A percentile compares a stretch with the other conserved stretches of the same genome.
These are phyloP conservation scores for Chaenodraco wilsoni DNA, from an alignment of 2,797 vertebrate species.

Conservation along the genomic window DNA sequence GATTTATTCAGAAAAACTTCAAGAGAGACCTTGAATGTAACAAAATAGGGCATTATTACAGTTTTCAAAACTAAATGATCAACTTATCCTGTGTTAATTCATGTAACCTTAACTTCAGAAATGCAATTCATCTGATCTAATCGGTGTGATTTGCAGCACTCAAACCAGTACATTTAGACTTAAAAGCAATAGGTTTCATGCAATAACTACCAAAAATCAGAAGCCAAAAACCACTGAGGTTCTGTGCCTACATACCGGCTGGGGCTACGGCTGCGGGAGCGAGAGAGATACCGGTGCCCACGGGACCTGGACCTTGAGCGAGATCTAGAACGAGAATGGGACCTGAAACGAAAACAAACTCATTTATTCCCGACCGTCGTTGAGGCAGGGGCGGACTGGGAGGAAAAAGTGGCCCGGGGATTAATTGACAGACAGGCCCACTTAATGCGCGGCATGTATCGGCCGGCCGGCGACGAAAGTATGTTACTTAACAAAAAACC, in stretches of 20 bases:
- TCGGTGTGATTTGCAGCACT: background rate
- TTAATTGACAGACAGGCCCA: too few relatives aligned
- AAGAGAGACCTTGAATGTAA: too few relatives aligned
- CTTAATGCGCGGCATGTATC: too few relatives aligned
- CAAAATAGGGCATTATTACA: background rate
- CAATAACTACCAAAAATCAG: background rate
- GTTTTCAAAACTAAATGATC: background rate
- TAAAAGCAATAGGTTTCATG: background rate
- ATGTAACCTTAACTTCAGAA: too few relatives aligned
- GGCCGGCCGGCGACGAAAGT: too few relatives aligned
- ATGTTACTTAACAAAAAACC: too few relatives aligned
- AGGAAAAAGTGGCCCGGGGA: too few relatives aligned
- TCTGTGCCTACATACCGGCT: conserved; percentile 70
- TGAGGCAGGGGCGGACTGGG: too few relatives aligned
- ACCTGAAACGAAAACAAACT: conserved; percentile 56
- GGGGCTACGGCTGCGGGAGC: conserved; percentile 84
- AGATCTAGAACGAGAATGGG: conserved; percentile 76
- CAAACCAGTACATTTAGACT: background rate
- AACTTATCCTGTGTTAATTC: too few relatives aligned
- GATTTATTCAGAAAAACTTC: too few relatives aligned
- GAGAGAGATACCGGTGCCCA: conserved; percentile 81
- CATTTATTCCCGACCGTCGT: background rate
- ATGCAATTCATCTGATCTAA: background rate
- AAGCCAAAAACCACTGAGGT: background rate
- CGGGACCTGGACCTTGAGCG: conserved; percentile 84